Base-by-base conservation (phyloP, 2,113 vertebrate species). In the Neodon shergylaensis region DNA sequence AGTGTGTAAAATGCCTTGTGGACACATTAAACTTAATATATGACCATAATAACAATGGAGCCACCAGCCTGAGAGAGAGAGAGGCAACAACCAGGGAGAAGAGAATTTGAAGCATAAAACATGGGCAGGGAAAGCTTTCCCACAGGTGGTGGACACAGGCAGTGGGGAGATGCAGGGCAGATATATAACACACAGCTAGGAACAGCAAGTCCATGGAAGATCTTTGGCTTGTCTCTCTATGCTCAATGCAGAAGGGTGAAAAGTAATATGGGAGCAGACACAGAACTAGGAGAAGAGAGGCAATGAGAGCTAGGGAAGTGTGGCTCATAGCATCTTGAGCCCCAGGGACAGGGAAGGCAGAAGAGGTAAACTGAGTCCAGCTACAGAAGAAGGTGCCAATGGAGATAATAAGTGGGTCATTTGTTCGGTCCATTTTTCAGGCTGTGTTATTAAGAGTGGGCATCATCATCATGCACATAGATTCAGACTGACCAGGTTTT, bases 1-100 rank as follows among this genome's bases (percentile, higher is more conserved):
- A 93, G 92, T 63, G 82, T 97, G 77, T 97, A 94, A 97, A 97
- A 97, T 97, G 97, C 95, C 97, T 95, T 81, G 90, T 97, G 97
- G 97, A 97, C 63, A 89, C 97, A 97, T 97, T 97, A 95, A 92
- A 96, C 89, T 97, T 97, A 97, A 98, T 97, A 97, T 98, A 97
- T 91, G 96, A 92, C 92, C 96, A 96, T 95, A 97, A 97, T 97
- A 97, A 97, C 92, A 95, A 36, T 94, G 86, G 95, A 63, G 92
- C 85, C 4, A 16, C 95, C 2, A 12, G 94, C 73, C 52, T 65
- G 85, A 94, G 84, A 97, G 90, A 90, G 83, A 90, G 78, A 94
- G 77, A 94, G 44, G 87, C 92, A 90, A 78, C 92, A 96, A 91
- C 88, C 85, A 87, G 95, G 91, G 94, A 97, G 68, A 96, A 91